Evolutionary conservation across 1,140 invertebrate species (phyloP), one percentile per base, ranked within the genome.

Genomic region (Meteorus sp.): DNA sequence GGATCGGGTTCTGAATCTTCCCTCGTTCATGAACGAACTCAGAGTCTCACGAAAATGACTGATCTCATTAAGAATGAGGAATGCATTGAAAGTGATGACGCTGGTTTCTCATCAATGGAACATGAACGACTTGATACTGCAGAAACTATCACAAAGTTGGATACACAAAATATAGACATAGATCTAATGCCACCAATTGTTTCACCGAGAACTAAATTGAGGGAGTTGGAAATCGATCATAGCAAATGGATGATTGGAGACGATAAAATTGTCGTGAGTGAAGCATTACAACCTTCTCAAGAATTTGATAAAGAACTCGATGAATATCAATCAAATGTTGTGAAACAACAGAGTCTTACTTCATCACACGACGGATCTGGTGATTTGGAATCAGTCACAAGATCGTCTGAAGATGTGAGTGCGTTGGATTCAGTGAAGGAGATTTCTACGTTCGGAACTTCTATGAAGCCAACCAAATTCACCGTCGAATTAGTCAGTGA

Each of bases 191-290:
- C 56, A 1, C 8, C 53, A 3, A 20, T 63, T 5, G 27, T 56
- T 6, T 63, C 61, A 19, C 61, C 61, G 8, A 59, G 53, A n/a
- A 25, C 53, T 13, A 56, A 44, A 41, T 19, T 72, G 0, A 70
- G 68, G 3, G 74, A 74, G 2, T 54, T 80, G 2, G 76, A 80
- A 31, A 77, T 79, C 22, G 73, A 77, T n/a, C 72, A 72, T 0
- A 68, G 73, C 1, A 62, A 75, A 13, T 80, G 78, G 78, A 76
- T 77, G 73, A 79, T 80, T 15, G 78, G 78, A 0, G 76, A 79
- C 19, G 76, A 80, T 33, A 80, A 80, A 60, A 79, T 80, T 13
- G 77, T 77, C 33, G 74, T 80, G 54, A 63, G 70, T 0, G 78
- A 80, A 53, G 66, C 64, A 1, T 3, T 80, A 0, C 65, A 80